These are phyloP conservation scores for Mimachlamys varia DNA, from an alignment of 2,888 invertebrate species.

Conservation along the genomic window DNA sequence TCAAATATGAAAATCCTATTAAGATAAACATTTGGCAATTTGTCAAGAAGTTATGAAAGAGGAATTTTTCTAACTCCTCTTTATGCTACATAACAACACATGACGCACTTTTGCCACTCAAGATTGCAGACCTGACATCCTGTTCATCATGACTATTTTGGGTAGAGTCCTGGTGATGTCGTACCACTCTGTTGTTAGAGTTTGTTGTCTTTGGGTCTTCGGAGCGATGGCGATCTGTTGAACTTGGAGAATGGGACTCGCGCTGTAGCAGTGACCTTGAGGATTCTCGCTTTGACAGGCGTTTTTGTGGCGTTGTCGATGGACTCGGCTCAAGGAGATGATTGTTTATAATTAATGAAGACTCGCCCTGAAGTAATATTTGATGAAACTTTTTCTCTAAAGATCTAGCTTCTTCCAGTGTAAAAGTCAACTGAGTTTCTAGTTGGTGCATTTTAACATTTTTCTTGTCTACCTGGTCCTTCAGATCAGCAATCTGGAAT, in stretches of 20 bases:
- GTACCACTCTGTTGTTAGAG: neutral
- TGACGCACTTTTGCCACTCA: slow-evolving; percentile 4
- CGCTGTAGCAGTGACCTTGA: neutral
- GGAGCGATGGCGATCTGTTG: neutral
- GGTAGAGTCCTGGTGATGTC: neutral
- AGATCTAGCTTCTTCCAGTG: slow-evolving; percentile 54
- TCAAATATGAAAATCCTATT: neutral
- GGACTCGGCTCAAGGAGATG: neutral
- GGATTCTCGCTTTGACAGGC: neutral
- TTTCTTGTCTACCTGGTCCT: slow-evolving; percentile 54
- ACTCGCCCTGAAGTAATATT: neutral
- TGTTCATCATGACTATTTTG: neutral
- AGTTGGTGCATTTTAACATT: slow-evolving; percentile 61
- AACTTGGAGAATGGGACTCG: neutral
- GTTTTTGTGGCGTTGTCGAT: slow-evolving; percentile 15
- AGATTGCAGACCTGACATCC: neutral
- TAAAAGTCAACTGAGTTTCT: slow-evolving; percentile 60
- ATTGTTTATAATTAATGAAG: neutral
- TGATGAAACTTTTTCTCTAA: slow-evolving; percentile 45
- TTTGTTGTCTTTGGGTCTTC: neutral
- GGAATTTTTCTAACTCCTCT: neutral
- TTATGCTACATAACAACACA: neutral
- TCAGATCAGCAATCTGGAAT: slow-evolving; percentile 55
- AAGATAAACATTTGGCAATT: neutral
- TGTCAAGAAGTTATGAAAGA: neutral